These are phyloP conservation scores for Conus ventricosus DNA, from an alignment of 1,140 invertebrate genomes.

Conservation along the genomic window DNA sequence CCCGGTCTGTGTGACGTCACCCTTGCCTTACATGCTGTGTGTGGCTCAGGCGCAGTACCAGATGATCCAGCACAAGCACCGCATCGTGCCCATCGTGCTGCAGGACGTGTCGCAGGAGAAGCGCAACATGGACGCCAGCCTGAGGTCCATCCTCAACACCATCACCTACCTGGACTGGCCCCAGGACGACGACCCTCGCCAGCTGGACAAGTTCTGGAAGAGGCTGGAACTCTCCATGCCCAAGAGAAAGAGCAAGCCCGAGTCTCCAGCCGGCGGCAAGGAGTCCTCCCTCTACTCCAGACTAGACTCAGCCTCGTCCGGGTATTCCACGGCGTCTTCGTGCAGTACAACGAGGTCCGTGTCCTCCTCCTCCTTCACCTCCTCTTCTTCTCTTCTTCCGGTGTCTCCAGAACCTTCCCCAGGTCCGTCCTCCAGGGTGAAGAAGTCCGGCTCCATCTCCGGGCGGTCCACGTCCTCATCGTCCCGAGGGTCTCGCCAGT, in stretches of 20 bases:
- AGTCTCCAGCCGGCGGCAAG: background rate
- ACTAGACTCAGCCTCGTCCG: constrained; percentile 2
- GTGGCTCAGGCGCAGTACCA: constrained; percentile 62
- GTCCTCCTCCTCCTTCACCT: background rate
- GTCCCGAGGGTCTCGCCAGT: background rate
- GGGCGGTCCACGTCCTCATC: background rate
- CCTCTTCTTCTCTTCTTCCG: background rate
- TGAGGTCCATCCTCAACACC: constrained; percentile 63
- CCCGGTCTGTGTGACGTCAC: too few relatives aligned
- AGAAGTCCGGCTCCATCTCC: background rate
- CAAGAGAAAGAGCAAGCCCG: constrained; percentile 51
- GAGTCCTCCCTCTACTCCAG: background rate
- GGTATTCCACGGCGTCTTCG: background rate
- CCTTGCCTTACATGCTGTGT: too few relatives aligned
- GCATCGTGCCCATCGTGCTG: constrained; percentile 67
- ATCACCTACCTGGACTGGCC: constrained; percentile 69
- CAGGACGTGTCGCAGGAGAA: constrained; percentile 57
- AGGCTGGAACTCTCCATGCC: constrained; percentile 63
- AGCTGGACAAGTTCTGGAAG: constrained; percentile 63
- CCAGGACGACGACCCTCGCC: constrained; percentile 49
- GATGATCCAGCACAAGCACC: constrained; percentile 68
- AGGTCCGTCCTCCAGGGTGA: background rate
- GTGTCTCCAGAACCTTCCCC: background rate
- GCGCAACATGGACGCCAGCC: constrained; percentile 58
- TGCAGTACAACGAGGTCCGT: background rate